phyloP scores from a whole-genome alignment of 2,113 vertebrate genomes.

The Elephas maximus region DNA sequence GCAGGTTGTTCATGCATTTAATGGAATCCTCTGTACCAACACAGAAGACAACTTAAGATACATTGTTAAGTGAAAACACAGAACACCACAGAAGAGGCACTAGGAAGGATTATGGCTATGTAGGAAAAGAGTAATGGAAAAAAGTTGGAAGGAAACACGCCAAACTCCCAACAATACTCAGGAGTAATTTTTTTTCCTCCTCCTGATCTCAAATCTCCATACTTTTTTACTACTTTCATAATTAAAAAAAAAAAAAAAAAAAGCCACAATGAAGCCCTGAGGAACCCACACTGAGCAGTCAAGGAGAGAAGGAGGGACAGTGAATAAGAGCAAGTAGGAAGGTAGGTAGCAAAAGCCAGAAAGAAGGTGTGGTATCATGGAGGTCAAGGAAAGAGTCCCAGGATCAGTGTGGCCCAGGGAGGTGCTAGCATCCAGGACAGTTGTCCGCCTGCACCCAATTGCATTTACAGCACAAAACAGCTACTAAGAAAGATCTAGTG shows the following conservation, averaged over 20 bases:
- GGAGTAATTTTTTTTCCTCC: not conserved
- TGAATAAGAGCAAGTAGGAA: not conserved
- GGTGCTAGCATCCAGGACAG: fast-evolving
- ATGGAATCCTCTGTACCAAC: not conserved
- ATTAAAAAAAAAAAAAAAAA: slow-evolving; percentile 34
- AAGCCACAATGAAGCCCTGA: not conserved
- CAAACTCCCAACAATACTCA: not conserved
- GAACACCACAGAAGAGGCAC: not conserved
- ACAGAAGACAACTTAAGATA: too few relatives aligned
- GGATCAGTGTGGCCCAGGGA: not conserved
- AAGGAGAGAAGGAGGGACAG: not conserved
- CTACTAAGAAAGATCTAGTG: not conserved
- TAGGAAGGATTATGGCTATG: not conserved
- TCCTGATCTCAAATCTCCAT: slow-evolving; percentile 10
- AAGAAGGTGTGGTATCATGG: not conserved
- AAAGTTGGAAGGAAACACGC: not conserved
- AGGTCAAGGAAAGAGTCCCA: not conserved
- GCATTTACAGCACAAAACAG: not conserved
- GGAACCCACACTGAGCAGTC: not conserved
- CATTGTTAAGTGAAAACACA: fast-evolving
- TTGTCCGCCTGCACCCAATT: not conserved
- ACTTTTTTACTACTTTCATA: slow-evolving; percentile 24
- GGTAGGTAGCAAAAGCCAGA: too few relatives aligned
- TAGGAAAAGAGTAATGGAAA: not conserved
- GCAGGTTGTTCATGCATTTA: not conserved